A percentile compares a stretch with the other conserved stretches of the same genome.
phyloP scores from a whole-genome alignment of 2,797 vertebrate species.

The Typhlichthys subterraneus region DNA sequence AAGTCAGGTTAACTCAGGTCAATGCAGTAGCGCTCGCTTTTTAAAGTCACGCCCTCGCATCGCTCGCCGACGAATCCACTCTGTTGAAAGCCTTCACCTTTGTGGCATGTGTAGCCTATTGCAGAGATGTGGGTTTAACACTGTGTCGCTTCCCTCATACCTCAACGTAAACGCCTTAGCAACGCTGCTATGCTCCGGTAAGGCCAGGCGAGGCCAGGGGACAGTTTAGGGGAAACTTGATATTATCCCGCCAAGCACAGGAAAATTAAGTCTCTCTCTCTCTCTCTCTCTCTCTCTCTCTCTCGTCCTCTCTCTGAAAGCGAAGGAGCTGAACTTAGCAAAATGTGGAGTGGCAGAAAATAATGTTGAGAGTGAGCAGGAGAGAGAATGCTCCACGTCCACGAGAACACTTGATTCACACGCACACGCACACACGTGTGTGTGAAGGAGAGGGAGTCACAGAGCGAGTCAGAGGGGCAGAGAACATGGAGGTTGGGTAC shows the following conservation, averaged over 20 bases:
- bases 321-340: constrained; percentile 2
- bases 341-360: constrained; percentile 10
- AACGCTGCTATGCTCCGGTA: background rate
- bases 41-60: too few relatives aligned
- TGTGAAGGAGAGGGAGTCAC: constrained; percentile 4
- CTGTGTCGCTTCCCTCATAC: too few relatives aligned
- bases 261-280: background rate
- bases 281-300: background rate
- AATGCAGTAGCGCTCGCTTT: too few relatives aligned
- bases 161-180: too few relatives aligned
- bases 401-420: constrained; percentile 61
- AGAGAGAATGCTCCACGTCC: constrained; percentile 64
- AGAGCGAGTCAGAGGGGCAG: background rate
- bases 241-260: constrained; percentile 1
- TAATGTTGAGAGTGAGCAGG: background rate
- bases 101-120: too few relatives aligned
- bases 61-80: too few relatives aligned
- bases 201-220: background rate
- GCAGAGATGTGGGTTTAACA: too few relatives aligned
- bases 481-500: background rate
- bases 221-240: background rate
- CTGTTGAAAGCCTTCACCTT: too few relatives aligned
- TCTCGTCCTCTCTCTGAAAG: background rate
- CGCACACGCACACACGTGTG: constrained; percentile 21
- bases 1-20: too few relatives aligned